Evolutionary conservation across 2,888 invertebrate genomes (phyloP), one percentile per base, ranked within the genome.

Genomic region (Drosophila quinaria): DNA sequence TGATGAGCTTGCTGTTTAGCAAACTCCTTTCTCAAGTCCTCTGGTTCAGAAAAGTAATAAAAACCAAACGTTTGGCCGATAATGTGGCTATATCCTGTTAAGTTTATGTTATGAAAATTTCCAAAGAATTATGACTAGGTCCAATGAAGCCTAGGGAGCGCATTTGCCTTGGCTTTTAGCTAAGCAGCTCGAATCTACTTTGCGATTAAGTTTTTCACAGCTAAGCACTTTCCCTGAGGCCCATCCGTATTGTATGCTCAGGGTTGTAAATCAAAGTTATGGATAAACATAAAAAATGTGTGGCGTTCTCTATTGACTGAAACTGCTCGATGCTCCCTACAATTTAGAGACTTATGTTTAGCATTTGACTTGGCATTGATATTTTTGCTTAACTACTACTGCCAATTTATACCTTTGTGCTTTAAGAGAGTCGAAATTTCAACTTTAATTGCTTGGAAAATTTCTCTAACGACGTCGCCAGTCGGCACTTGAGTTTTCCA

Each of bases 391-490:
- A 17, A 31, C 29, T 29, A 6, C 41, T 33, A 25, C 35, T 35
- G 39, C 42, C 63, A 39, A 55, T 59, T 59, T 66, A 15, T 37
- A 52, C 15, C 39, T 54, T 52, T 35, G 13, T 50, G 17, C 39
- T 25, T 60, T 29, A 31, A 41, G 15, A 31, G 42, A 50, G 33
- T 46, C 19, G 10, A 35, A 58, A 68, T 78, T 72, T 25, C 64
- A 44, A 61, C 74, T 83, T 76, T 70, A 87, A 87, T 88, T 80
- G 85, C 74, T 75, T 70, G 87, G 87, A 88, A 87, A 88, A 84
- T 76, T 68, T 39, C 51, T 50, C 46, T 66, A 80, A 66, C 70
- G 66, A 69, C 69, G 70, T 60, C 56, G 78, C 8, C 22, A 44
- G 44, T 46, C 47, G 56, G 35, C 74, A 66, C 64, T 70, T 37